Evolutionary conservation across 53 echinoderm and acorn worm species (phyloP).

Genomic region (Paelopatides confundens): DNA sequence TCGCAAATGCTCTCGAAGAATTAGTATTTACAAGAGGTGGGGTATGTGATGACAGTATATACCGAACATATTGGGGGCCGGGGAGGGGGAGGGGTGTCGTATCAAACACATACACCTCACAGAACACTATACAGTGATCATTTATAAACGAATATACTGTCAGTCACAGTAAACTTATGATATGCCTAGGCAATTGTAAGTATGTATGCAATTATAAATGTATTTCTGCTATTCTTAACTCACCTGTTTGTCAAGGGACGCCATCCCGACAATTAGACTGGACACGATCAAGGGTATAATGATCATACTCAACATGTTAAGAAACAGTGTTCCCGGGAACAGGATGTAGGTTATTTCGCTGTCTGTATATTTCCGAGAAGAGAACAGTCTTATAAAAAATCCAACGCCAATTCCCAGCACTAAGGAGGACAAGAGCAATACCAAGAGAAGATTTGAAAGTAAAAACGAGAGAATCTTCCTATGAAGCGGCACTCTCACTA

Average conservation of each 20-base stretch:
- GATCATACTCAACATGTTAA: constrained; percentile 92
- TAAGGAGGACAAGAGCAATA: constrained; percentile 76
- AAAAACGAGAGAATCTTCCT: neutral
- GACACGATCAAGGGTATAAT: constrained; percentile 87
- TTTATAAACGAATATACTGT: no score
- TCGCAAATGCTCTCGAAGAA: no score
- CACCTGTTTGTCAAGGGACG: constrained; percentile 83
- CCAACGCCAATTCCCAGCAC: constrained; percentile 80
- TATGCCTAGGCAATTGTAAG: no score
- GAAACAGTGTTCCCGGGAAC: constrained; percentile 92
- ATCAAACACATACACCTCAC: no score
- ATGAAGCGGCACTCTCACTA: neutral
- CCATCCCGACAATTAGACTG: constrained; percentile 90
- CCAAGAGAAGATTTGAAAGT: constrained; percentile 74
- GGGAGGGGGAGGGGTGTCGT: no score
- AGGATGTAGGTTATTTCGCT: constrained; percentile 84
- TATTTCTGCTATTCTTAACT: no score
- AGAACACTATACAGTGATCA: no score
- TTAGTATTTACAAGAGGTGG: no score
- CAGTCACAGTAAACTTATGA: no score
- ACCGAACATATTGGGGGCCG: no score
- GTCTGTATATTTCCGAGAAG: constrained; percentile 61
- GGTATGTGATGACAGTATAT: no score
- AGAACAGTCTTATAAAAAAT: constrained; percentile 72
- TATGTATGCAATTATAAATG: no score